These are phyloP conservation scores for Serranus cabrilla DNA, from an alignment of 2,797 vertebrate species.

Conservation along the genomic window DNA sequence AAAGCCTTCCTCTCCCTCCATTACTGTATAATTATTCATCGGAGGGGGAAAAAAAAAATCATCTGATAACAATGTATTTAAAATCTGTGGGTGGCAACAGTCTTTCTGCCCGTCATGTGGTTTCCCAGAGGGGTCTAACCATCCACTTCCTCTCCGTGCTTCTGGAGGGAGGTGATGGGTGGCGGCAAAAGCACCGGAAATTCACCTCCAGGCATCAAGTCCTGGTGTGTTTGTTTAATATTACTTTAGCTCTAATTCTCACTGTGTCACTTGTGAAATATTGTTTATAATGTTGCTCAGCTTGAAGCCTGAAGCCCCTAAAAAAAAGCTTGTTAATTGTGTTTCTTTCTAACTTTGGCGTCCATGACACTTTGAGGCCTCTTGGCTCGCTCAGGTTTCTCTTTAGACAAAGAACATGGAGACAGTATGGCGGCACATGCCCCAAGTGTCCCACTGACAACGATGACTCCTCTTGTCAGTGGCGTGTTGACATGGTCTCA, in stretches of 20 bases:
- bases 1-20: conserved; percentile 15
- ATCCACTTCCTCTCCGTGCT: conserved; percentile 48
- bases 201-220: conserved; percentile 24
- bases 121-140: conserved; percentile 36
- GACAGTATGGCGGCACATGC: conserved; percentile 38
- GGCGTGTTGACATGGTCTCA: background rate
- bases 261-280: conserved; percentile 14
- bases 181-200: conserved; percentile 6
- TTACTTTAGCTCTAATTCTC: background rate
- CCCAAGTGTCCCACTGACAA: conserved; percentile 19
- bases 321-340: conserved; percentile 20
- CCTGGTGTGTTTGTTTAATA: conserved; percentile 11
- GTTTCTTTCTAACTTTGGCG: conserved; percentile 30
- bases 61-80: conserved; percentile 45
- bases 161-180: conserved; percentile 18
- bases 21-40: conserved; percentile 44
- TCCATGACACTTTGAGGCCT: conserved; percentile 34
- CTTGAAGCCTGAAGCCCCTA: background rate
- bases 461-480: background rate
- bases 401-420: conserved; percentile 46
- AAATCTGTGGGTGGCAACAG: conserved; percentile 49
- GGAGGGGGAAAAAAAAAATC: background rate
- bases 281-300: conserved; percentile 22
- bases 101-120: conserved; percentile 38
- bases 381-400: conserved; percentile 49